phyloP scores from a whole-genome alignment of 1,140 invertebrate species.

The Hycleus cichorii region DNA sequence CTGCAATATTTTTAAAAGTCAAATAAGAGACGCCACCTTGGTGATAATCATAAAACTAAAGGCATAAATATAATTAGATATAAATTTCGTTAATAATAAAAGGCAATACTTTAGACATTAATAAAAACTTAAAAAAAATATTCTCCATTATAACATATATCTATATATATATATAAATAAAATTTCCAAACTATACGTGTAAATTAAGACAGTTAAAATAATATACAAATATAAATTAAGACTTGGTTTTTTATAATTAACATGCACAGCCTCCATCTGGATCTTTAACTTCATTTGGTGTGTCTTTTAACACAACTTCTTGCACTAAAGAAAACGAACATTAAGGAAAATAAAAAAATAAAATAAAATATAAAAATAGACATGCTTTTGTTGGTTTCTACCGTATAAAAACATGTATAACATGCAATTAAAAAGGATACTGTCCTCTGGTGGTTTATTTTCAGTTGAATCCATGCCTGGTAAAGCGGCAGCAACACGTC shows the following conservation, averaged over 20 bases:
- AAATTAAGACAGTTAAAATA: too few species aligned
- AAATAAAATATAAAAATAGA: neutral
- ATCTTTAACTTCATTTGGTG: constrained; percentile 84
- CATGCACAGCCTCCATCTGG: constrained; percentile 88
- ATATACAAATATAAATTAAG: too few species aligned
- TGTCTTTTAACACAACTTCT: constrained; percentile 95
- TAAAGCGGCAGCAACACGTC: constrained; percentile 94
- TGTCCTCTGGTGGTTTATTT: constrained; percentile 92
- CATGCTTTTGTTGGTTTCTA: neutral
- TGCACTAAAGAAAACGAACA: constrained; percentile 65
- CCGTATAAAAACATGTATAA: neutral
- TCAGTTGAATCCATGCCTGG: constrained; percentile 97
- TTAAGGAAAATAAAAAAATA: constrained; percentile 39
- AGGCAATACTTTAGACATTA: too few species aligned
- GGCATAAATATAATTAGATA: too few species aligned
- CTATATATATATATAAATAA: too few species aligned
- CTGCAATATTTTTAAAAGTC: too few species aligned
- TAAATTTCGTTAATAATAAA: too few species aligned
- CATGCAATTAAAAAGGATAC: constrained; percentile 67
- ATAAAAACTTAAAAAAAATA: too few species aligned
- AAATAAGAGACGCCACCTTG: too few species aligned
- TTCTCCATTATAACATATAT: too few species aligned
- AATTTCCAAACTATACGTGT: too few species aligned
- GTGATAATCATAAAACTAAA: too few species aligned
- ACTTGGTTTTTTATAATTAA: constrained; percentile 43